Conservation (phyloP, 2,113 vertebrate species). For the Taxidea taxus region DNA sequence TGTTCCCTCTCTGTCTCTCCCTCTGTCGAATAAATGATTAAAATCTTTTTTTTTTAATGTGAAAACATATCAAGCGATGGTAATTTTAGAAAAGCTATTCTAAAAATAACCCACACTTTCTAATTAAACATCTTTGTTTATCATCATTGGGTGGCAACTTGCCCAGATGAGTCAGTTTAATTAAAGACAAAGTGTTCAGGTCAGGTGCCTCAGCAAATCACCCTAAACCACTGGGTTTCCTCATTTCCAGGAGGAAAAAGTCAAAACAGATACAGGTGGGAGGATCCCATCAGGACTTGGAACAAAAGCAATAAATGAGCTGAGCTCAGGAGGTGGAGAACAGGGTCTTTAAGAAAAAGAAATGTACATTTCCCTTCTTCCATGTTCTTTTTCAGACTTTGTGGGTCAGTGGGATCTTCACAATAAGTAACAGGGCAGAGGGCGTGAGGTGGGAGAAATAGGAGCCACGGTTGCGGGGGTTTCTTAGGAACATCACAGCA, state of each 20-base stretch:
- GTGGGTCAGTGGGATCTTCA: too few relatives aligned
- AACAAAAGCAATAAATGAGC: fast-evolving
- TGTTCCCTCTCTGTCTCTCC: too few relatives aligned
- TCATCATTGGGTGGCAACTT: neutral
- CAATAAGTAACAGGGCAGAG: fast-evolving
- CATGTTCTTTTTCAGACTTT: neutral
- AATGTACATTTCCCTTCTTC: neutral
- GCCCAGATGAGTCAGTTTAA: neutral
- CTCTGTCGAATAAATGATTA: too few relatives aligned
- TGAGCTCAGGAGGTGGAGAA: neutral
- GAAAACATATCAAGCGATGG: neutral
- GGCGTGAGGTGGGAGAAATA: fast-evolving
- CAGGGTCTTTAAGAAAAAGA: neutral
- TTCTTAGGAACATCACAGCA: neutral
- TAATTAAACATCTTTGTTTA: neutral
- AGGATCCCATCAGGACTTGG: neutral
- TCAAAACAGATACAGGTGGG: too few relatives aligned
- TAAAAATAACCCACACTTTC: neutral
- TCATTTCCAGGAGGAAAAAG: neutral
- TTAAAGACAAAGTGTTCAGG: neutral
- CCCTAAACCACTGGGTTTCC: neutral
- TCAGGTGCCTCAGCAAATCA: neutral
- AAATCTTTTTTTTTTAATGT: neutral
- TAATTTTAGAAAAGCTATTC: neutral
- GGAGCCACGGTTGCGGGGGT: too few relatives aligned